phyloP scores from a whole-genome alignment of 2,888 invertebrate genomes.

The Marronus borbonicus region DNA sequence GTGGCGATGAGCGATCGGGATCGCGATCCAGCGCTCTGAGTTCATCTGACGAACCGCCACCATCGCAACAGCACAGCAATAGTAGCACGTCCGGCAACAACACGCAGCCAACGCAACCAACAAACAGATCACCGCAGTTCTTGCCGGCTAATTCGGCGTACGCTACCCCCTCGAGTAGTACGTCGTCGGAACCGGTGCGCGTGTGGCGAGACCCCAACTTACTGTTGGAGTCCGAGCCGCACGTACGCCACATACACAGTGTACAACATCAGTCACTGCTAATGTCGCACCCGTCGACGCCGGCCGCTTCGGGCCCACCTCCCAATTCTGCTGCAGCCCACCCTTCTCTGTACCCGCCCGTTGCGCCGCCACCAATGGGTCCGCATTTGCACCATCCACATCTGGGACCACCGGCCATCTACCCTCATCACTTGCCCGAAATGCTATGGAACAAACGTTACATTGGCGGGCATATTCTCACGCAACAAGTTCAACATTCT shows the following conservation, averaged over 20 bases:
- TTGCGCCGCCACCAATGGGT: conserved; percentile 60
- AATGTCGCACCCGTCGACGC: conserved; percentile 73
- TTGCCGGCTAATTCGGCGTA: conserved; percentile 58
- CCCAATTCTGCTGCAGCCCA: conserved; percentile 58
- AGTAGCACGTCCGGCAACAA: conserved; percentile 47
- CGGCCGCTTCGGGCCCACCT: conserved; percentile 63
- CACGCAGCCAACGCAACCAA: conserved; percentile 50
- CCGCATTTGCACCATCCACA: conserved; percentile 66
- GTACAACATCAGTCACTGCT: conserved; percentile 76
- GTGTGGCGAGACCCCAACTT: conserved; percentile 76
- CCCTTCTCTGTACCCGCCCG: conserved; percentile 62
- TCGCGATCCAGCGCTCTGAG: conserved; percentile 84
- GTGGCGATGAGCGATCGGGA: conserved; percentile 84
- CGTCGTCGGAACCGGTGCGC: conserved; percentile 63
- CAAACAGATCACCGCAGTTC: conserved; percentile 65
- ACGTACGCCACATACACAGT: conserved; percentile 76
- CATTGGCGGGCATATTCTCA: conserved; percentile 71
- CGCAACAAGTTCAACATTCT: conserved; percentile 63
- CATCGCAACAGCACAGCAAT: conserved; percentile 39
- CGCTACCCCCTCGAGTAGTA: conserved; percentile 54
- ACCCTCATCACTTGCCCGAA: conserved; percentile 70
- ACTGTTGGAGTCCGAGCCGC: conserved; percentile 71
- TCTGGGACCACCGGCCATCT: conserved; percentile 63
- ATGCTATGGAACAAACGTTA: conserved; percentile 77
- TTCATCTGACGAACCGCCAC: conserved; percentile 78